Base-by-base conservation (phyloP, 1,140 invertebrate species). In the Drosophila albomicans region DNA sequence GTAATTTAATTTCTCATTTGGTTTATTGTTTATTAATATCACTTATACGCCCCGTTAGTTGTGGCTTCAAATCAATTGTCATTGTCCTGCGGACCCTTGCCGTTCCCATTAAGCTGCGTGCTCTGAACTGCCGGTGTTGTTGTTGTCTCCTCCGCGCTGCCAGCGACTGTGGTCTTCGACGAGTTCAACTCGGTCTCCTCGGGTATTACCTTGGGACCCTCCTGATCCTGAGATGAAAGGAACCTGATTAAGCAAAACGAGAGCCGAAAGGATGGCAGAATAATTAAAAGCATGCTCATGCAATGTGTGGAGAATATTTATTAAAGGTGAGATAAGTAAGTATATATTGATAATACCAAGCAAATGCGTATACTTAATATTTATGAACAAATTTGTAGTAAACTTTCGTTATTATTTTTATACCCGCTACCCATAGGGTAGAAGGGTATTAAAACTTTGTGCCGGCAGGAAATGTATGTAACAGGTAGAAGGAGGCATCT, bases 101-200 rank as follows among this genome's bases (percentile, higher is more conserved):
- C 82, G 59, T 90, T 91, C 10, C 80, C 84, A 68, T 82, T 75
- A 15, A 67, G 51, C 48, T 80, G 68, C 11, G 62, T 56, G 3
- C 41, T 63, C 57, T 54, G 38, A 38, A 75, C 48, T 63, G 75
- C 32, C 38, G 74, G n/a, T 32, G 49, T 45, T 38, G 52, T 11
- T 32, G 49, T 48, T 32, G 52, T n/a, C 68, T 78, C 77, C 7
- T 87, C 80, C 28, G 43, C 15, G 48, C 54, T 49, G 6, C 74
- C 84, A 5, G 74, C 58, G 1, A 91, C 91, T 35, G 85, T 87
- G 52, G 63, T 76, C 61, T 92, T 92, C 13, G 91, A 92, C 46
- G 79, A 78, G 45, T 87, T 81, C 28, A 92, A 46, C 49, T 92
- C 91, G 43, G 91, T 92, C 66, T 92, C 91, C 66, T 92, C 91